Percentiles rank a stretch among this genome's conserved stretches.
Conservation (phyloP, 2,888 invertebrate genomes). For the Siphlonurus alternatus region DNA sequence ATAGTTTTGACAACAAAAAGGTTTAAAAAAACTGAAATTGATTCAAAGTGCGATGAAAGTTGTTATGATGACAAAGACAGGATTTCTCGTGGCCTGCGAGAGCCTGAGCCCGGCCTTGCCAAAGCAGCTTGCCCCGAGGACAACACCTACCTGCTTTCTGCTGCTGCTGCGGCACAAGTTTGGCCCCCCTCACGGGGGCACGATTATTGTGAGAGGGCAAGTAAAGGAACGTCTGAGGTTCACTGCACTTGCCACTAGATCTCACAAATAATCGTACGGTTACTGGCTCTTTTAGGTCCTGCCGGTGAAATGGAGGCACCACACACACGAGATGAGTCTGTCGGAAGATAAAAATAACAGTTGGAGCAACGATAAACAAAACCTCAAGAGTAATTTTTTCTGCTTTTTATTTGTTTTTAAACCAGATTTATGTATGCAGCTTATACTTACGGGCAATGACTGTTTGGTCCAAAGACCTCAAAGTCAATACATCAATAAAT, state of each 20-base stretch:
- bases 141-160: neutral
- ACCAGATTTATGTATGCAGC: too few relatives aligned
- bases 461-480: too few relatives aligned
- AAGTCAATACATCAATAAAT: too few relatives aligned
- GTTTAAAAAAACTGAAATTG: too few relatives aligned
- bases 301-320: slow-evolving; percentile 57
- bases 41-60: too few relatives aligned
- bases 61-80: neutral
- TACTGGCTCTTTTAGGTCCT: slow-evolving; percentile 51
- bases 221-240: slow-evolving; percentile 70
- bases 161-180: neutral
- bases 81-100: neutral
- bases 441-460: too few relatives aligned
- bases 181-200: neutral
- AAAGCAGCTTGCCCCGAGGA: neutral
- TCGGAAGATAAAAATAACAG: slow-evolving; percentile 16
- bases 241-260: slow-evolving; percentile 73
- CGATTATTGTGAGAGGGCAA: slow-evolving; percentile 31
- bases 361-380: slow-evolving; percentile 7
- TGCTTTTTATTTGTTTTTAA: too few relatives aligned
- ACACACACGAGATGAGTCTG: slow-evolving; percentile 79
- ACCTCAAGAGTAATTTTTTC: too few relatives aligned
- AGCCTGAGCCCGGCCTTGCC: neutral
- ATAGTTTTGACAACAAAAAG: too few relatives aligned
- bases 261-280: slow-evolving; percentile 60